Percentiles rank a stretch among this genome's conserved stretches.
These are phyloP conservation scores for Danaus melanippus DNA, from an alignment of 1,140 invertebrate species.

Conservation along the genomic window DNA sequence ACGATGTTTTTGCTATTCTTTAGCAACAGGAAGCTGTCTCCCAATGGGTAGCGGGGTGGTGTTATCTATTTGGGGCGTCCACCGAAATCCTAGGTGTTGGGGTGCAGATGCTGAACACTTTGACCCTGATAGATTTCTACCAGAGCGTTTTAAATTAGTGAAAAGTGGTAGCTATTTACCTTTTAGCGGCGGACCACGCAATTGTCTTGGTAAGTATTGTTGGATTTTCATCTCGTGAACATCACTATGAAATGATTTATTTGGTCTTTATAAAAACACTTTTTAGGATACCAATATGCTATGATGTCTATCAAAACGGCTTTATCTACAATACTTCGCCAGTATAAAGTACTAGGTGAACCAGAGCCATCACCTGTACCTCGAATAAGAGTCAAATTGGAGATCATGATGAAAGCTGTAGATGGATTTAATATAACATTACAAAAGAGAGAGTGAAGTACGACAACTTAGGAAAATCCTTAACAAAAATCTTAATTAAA, in stretches of 20 bases:
- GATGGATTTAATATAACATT: constrained; percentile 28
- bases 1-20: neutral
- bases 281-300: constrained; percentile 13
- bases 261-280: too few species aligned
- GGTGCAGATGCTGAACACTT: constrained; percentile 77
- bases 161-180: constrained; percentile 74
- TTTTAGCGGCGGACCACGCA: constrained; percentile 76
- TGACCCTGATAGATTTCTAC: constrained; percentile 79
- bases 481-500: neutral
- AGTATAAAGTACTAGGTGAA: constrained; percentile 30
- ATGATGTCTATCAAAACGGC: constrained; percentile 22
- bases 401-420: constrained; percentile 36
- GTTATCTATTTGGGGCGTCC: constrained; percentile 53
- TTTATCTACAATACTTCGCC: constrained; percentile 39
- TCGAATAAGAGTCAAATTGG: constrained; percentile 29
- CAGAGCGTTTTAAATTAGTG: constrained; percentile 62
- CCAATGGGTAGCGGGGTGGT: constrained; percentile 44
- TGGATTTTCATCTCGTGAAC: neutral
- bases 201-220: constrained; percentile 72
- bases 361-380: constrained; percentile 19
- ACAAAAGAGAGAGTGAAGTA: constrained; percentile 13
- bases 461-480: neutral
- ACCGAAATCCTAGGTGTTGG: constrained; percentile 69
- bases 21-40: constrained; percentile 39
- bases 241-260: too few species aligned